Percentiles rank a stretch among this genome's conserved stretches.
Evolutionary conservation across 1,140 invertebrate species (phyloP).

Genomic region (Augochlora pura): DNA sequence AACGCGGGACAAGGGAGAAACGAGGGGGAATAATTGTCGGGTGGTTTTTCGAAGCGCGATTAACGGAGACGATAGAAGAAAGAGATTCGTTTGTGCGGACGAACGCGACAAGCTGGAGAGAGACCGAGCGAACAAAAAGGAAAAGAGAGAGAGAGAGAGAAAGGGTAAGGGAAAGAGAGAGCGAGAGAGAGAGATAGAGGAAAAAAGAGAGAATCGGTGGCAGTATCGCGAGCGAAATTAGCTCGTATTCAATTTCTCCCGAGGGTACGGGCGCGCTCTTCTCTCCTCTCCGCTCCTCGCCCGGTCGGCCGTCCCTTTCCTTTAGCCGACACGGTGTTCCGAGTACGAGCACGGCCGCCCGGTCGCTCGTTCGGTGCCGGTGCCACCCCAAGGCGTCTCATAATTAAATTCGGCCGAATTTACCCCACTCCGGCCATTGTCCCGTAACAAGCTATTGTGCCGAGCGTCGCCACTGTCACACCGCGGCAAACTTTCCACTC

Average conservation of each 20-base stretch:
- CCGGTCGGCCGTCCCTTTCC: constrained; percentile 24
- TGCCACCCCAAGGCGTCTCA: constrained; percentile 77
- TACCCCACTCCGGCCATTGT: constrained; percentile 75
- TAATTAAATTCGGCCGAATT: constrained; percentile 81
- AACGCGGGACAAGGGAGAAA: background rate
- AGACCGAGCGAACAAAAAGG: constrained; percentile 15
- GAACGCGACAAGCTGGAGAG: constrained; percentile 26
- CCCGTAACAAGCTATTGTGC: constrained; percentile 80
- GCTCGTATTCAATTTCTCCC: constrained; percentile 79
- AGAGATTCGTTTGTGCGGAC: constrained; percentile 54
- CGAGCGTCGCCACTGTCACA: constrained; percentile 66
- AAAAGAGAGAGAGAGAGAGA: constrained; percentile 30
- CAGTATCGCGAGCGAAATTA: constrained; percentile 77
- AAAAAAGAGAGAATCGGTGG: constrained; percentile 58
- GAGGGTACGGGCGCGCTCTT: constrained; percentile 59
- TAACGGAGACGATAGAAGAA: constrained; percentile 50
- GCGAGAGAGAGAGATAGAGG: constrained; percentile 30
- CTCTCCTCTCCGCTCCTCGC: too few species aligned
- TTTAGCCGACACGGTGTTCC: constrained; percentile 48
- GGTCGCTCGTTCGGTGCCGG: constrained; percentile 22
- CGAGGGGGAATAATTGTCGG: constrained; percentile 47
- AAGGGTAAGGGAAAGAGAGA: constrained; percentile 35
- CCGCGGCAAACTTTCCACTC: constrained; percentile 71
- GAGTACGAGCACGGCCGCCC: constrained; percentile 46
- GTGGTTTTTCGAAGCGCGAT: constrained; percentile 53